Conservation (phyloP, 2,888 invertebrate species). For the Pogonocherus hispidulus region DNA sequence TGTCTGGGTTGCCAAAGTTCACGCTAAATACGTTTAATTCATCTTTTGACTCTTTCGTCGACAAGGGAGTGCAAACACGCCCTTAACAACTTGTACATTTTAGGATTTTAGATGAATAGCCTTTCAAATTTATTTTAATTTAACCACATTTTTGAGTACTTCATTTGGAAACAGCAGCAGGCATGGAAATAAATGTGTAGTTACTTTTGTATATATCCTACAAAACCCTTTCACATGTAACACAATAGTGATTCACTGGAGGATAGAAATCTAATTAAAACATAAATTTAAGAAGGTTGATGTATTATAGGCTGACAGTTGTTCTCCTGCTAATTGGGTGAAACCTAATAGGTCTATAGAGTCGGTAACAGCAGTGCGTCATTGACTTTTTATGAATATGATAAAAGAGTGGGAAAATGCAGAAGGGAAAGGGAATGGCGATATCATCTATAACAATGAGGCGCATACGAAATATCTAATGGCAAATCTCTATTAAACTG, state of each 20-base stretch:
- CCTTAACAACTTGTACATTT: too few relatives aligned
- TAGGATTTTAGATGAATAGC: too few relatives aligned
- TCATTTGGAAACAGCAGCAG: too few relatives aligned
- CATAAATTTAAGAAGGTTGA: conserved; percentile 47
- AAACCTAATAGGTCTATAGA: conserved; percentile 51
- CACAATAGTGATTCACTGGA: conserved; percentile 9
- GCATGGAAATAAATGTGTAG: too few relatives aligned
- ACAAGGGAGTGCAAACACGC: too few relatives aligned
- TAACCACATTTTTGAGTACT: too few relatives aligned
- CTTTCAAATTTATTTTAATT: too few relatives aligned
- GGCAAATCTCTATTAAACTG: conserved; percentile 60
- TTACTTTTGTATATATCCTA: too few relatives aligned
- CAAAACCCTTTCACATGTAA: conserved; percentile 5
- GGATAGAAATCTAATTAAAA: conserved; percentile 42
- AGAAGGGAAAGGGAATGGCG: conserved; percentile 35
- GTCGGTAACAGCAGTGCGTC: conserved; percentile 45
- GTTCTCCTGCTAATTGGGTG: conserved; percentile 55
- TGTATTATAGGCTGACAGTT: conserved; percentile 50
- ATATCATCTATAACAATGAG: conserved; percentile 59
- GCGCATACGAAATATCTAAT: conserved; percentile 60
- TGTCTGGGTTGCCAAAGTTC: too few relatives aligned
- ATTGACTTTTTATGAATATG: conserved; percentile 54
- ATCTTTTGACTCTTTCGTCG: too few relatives aligned
- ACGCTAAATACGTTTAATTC: too few relatives aligned
- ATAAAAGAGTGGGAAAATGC: conserved; percentile 49